Percentiles rank a stretch among this genome's conserved stretches.
Conservation (phyloP, 2,797 vertebrate species). For the Spatula clypeata region DNA sequence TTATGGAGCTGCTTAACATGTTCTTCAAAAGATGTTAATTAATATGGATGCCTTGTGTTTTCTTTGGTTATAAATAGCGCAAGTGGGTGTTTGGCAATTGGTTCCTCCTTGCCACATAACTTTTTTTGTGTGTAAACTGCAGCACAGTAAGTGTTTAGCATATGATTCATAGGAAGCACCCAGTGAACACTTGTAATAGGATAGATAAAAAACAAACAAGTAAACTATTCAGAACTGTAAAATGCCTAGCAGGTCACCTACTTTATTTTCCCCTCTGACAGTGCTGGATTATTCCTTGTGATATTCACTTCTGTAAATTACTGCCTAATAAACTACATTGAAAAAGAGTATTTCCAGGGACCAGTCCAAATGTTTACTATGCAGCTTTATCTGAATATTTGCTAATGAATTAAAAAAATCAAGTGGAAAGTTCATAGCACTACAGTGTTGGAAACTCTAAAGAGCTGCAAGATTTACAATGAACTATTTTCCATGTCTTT, state of each 20-base stretch:
- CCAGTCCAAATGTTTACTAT: background rate
- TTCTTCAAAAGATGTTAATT: background rate
- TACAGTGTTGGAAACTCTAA: background rate
- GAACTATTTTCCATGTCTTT: background rate
- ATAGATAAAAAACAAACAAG: background rate
- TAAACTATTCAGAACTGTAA: background rate
- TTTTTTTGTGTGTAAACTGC: background rate
- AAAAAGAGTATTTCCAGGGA: background rate
- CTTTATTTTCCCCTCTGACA: background rate
- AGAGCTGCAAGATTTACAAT: background rate
- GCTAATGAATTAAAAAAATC: background rate
- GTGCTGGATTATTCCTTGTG: background rate
- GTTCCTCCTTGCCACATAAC: background rate
- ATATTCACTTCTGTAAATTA: background rate
- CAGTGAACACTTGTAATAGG: background rate
- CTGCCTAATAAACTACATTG: background rate
- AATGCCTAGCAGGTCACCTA: background rate
- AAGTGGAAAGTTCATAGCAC: background rate
- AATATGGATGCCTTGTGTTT: background rate
- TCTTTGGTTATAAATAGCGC: slow-evolving; percentile 35
- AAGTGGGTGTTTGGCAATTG: background rate
- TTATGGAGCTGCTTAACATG: background rate
- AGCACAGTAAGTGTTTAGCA: background rate
- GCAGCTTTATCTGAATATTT: background rate
- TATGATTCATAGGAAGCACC: background rate